Conservation (phyloP, 37 sponge, comb jelly and placozoan species). For the Aplysina aerophoba region DNA sequence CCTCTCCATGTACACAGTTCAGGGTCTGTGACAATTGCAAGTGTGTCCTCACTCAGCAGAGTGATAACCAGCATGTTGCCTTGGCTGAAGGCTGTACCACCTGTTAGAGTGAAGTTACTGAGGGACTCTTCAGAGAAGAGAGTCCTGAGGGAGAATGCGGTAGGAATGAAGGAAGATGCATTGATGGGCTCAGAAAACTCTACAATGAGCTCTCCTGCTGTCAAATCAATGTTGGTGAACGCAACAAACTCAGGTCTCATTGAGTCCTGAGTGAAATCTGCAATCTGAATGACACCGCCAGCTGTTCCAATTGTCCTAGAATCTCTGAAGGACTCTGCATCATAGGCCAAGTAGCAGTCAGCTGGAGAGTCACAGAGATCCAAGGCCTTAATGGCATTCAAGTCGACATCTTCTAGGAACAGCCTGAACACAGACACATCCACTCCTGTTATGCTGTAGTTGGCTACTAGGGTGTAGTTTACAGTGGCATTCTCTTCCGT, state of each 20-base stretch:
- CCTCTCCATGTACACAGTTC: slow-evolving; percentile 87
- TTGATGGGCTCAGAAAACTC: slow-evolving; percentile 84
- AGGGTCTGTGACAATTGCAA: slow-evolving; percentile 59
- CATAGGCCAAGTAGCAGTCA: slow-evolving; percentile 69
- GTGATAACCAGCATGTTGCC: slow-evolving; percentile 54
- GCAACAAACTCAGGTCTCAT: slow-evolving; percentile 54
- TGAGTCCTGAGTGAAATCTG: slow-evolving; percentile 41
- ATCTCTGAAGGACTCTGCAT: slow-evolving; percentile 65
- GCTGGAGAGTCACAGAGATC: slow-evolving; percentile 53
- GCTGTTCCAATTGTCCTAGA: slow-evolving; percentile 44
- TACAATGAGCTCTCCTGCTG: slow-evolving; percentile 56
- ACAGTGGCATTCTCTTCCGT: slow-evolving; percentile 21
- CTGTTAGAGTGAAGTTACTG: slow-evolving; percentile 64
- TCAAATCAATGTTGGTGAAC: slow-evolving; percentile 60
- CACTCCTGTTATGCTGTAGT: slow-evolving; percentile 38
- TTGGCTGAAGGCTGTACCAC: slow-evolving; percentile 39
- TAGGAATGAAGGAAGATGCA: slow-evolving; percentile 76
- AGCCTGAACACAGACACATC: slow-evolving; percentile 47
- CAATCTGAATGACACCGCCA: slow-evolving; percentile 42
- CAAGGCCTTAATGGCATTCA: slow-evolving; percentile 70
- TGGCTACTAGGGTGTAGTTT: slow-evolving; percentile 53
- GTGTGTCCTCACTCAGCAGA: slow-evolving; percentile 50
- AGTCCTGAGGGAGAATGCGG: slow-evolving; percentile 52
- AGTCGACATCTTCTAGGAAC: slow-evolving; percentile 51
- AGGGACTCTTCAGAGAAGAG: slow-evolving; percentile 79